Conservation (phyloP, 2,797 vertebrate species). For the Erithacus rubecula region DNA sequence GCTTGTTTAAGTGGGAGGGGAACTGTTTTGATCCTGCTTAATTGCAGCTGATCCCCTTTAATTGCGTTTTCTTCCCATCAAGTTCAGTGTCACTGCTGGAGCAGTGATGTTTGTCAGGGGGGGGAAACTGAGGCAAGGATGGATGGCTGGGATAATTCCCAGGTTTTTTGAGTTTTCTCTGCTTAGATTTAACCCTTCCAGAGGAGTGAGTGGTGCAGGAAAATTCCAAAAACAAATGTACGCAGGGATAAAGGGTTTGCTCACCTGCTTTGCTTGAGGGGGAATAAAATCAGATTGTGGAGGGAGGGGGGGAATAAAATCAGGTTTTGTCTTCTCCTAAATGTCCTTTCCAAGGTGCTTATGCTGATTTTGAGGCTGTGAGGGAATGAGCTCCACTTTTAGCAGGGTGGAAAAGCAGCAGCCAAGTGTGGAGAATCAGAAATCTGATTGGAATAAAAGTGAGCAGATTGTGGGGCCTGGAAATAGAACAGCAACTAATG, state of each 20-base stretch:
- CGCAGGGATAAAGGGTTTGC: fast-evolving
- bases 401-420: slow-evolving; percentile 38
- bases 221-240: background rate
- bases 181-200: background rate
- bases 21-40: slow-evolving; percentile 40
- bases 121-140: background rate
- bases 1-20: slow-evolving; percentile 49
- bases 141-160: background rate
- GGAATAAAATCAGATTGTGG: background rate
- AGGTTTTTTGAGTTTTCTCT: background rate
- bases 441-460: slow-evolving; percentile 36
- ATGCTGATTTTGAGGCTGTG: background rate
- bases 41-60: slow-evolving; percentile 17
- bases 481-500: slow-evolving; percentile 35
- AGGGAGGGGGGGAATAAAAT: no score
- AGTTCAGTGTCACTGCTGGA: background rate
- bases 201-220: fast-evolving
- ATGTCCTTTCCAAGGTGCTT: background rate
- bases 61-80: background rate
- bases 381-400: background rate
- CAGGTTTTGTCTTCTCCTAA: background rate
- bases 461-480: slow-evolving; percentile 7
- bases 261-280: background rate
- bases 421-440: slow-evolving; percentile 25
- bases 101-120: background rate